Conservation (phyloP, 2,113 vertebrate species). For the Hemiscyllium ocellatum region DNA sequence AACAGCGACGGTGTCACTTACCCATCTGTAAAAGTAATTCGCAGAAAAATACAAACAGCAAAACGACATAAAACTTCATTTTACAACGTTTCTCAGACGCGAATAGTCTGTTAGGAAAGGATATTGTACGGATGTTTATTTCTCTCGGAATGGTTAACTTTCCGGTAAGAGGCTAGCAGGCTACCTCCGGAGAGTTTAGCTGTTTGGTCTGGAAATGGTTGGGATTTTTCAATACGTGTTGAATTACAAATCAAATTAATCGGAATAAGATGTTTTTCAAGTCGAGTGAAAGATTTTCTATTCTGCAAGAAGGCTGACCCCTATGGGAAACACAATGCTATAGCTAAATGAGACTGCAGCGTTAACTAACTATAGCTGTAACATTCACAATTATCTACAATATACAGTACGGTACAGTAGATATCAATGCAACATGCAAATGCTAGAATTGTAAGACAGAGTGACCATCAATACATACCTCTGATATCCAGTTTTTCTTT, state of each 20-base stretch:
- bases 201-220: neutral
- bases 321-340: neutral
- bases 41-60: constrained; percentile 6
- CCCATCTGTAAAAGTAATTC: constrained; percentile 28
- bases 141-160: neutral
- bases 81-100: neutral
- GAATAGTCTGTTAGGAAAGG: neutral
- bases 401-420: neutral
- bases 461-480: neutral
- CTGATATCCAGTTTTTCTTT: too few species aligned
- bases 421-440: neutral
- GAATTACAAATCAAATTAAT: neutral
- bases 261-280: neutral
- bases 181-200: neutral
- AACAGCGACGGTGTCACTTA: neutral
- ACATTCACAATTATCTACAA: neutral
- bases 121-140: neutral
- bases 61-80: constrained; percentile 3
- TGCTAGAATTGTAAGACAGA: neutral
- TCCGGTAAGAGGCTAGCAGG: neutral
- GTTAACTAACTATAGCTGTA: neutral
- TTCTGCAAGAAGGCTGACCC: neutral
- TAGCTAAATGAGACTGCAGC: too few species aligned
- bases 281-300: neutral
- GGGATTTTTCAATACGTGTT: neutral